These are phyloP conservation scores for Bos indicus DNA, from an alignment of 2,113 vertebrate species.

Conservation along the genomic window DNA sequence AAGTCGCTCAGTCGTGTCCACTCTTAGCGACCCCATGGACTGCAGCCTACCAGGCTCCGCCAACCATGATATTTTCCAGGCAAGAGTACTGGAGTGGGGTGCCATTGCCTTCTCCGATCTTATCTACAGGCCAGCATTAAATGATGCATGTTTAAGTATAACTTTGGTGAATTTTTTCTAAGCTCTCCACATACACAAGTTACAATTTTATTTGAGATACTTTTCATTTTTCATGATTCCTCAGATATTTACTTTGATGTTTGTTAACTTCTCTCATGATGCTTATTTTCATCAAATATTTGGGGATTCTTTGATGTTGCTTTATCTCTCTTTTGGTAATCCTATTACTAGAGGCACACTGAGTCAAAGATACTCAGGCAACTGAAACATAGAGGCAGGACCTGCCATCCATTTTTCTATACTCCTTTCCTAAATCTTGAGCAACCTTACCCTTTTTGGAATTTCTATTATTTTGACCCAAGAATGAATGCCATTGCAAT, in stretches of 20 bases:
- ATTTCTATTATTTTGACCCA: not conserved
- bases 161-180: not conserved
- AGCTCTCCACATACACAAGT: not conserved
- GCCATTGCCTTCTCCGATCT: too few species aligned
- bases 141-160: not conserved
- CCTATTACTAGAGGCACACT: not conserved
- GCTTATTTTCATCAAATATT: not conserved
- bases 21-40: too few species aligned
- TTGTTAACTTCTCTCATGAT: not conserved
- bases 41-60: too few species aligned
- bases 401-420: not conserved
- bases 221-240: not conserved
- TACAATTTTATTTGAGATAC: not conserved
- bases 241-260: not conserved
- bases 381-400: not conserved
- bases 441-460: not conserved
- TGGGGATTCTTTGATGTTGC: not conserved
- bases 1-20: too few species aligned
- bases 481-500: not conserved
- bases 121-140: not conserved
- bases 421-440: not conserved
- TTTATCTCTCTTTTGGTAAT: not conserved
- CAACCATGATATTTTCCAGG: too few species aligned
- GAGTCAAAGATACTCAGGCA: not conserved
- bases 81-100: too few species aligned